Evolutionary conservation across 2,797 vertebrate species (phyloP).

Genomic region (Esox masquinongy): DNA sequence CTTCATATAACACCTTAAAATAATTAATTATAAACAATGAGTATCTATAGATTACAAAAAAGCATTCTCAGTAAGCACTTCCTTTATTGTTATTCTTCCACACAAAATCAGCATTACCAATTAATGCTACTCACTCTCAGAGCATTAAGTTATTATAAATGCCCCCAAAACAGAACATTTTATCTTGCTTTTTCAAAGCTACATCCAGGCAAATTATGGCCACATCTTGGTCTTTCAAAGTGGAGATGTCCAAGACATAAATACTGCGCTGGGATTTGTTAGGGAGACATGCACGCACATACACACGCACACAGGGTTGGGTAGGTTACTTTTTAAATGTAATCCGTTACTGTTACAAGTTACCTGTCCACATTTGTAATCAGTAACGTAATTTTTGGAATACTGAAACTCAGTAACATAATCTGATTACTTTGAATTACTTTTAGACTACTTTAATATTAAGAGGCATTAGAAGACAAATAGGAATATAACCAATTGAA

Average conservation of each 20-base stretch:
- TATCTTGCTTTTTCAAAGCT: slow-evolving; percentile 29
- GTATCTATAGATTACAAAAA: background rate
- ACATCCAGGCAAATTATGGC: slow-evolving; percentile 30
- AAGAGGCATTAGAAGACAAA: too few relatives aligned
- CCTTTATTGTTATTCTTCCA: slow-evolving; percentile 1
- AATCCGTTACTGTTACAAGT: too few relatives aligned
- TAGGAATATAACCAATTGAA: too few relatives aligned
- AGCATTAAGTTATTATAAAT: slow-evolving; percentile 27
- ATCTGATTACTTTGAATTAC: too few relatives aligned
- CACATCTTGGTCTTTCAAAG: slow-evolving; percentile 16
- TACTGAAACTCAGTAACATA: too few relatives aligned
- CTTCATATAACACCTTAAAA: background rate
- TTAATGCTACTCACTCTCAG: slow-evolving; percentile 3
- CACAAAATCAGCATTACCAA: slow-evolving; percentile 18
- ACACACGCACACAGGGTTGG: background rate
- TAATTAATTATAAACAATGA: background rate
- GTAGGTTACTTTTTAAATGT: too few relatives aligned
- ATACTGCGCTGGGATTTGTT: background rate
- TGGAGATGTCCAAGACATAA: slow-evolving; percentile 5
- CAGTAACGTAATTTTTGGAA: too few relatives aligned
- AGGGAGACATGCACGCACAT: background rate
- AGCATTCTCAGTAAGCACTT: slow-evolving; percentile 16
- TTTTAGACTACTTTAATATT: too few relatives aligned
- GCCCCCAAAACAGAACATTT: slow-evolving; percentile 34
- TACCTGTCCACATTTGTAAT: too few relatives aligned